phyloP scores from a whole-genome alignment of 1,140 invertebrate genomes.

The Pygmarrhopalites habei region DNA sequence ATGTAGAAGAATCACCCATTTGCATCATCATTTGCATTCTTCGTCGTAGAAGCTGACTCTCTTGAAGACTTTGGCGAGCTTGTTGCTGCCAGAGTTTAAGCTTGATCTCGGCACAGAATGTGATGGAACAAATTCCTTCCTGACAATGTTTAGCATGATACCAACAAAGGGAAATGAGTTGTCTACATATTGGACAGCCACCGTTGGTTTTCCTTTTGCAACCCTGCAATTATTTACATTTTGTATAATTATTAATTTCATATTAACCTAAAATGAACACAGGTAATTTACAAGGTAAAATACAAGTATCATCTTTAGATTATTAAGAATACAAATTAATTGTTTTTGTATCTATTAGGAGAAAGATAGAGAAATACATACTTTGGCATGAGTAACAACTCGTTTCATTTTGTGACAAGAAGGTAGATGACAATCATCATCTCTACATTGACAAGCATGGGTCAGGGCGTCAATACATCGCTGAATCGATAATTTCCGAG shows the following conservation, averaged over 20 bases:
- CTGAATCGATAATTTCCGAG: slow-evolving; percentile 87
- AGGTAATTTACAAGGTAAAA: not conserved
- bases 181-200: slow-evolving; percentile 96
- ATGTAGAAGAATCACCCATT: slow-evolving; percentile 39
- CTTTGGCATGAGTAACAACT: slow-evolving; percentile 90
- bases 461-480: slow-evolving; percentile 95
- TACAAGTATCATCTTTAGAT: no score
- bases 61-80: slow-evolving; percentile 80
- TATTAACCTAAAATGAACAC: not conserved
- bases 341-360: no score
- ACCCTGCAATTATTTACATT: no score
- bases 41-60: slow-evolving; percentile 71
- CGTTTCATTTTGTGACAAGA: slow-evolving; percentile 99
- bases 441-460: slow-evolving; percentile 90
- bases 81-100: slow-evolving; percentile 96
- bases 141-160: slow-evolving; percentile 98
- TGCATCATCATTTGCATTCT: slow-evolving; percentile 86
- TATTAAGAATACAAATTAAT: not conserved
- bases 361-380: no score
- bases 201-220: slow-evolving; percentile 95
- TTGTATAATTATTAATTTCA: not conserved
- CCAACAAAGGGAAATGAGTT: slow-evolving; percentile 94
- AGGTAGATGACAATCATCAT: slow-evolving; percentile 92
- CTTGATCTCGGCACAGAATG: slow-evolving; percentile 97
- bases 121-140: slow-evolving; percentile 91